phyloP scores from a whole-genome alignment of 2,113 vertebrate species.

The Alethe castanea region DNA sequence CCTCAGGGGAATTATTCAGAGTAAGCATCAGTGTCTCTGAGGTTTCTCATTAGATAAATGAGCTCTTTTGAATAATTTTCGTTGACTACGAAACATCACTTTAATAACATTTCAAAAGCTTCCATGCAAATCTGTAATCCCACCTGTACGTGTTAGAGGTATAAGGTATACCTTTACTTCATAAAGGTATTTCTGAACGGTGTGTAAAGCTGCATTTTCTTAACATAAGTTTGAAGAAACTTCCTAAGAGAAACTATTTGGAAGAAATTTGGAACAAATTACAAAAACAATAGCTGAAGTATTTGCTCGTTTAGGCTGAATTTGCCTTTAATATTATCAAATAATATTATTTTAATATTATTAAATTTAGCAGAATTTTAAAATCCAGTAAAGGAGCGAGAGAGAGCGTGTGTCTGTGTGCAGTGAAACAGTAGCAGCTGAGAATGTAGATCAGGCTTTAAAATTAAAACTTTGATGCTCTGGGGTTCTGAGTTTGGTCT shows the following conservation, averaged over 20 bases:
- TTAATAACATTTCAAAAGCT: not conserved
- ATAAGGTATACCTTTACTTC: not conserved
- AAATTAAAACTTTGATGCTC: not conserved
- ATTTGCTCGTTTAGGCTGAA: not conserved
- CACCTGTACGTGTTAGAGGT: not conserved
- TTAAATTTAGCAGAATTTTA: not conserved
- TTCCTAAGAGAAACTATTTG: not conserved
- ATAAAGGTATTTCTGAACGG: not conserved
- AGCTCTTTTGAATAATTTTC: not conserved
- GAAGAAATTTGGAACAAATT: not conserved
- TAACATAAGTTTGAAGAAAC: not conserved
- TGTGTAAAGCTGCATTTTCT: not conserved
- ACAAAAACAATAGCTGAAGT: not conserved
- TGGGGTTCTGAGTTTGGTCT: not conserved
- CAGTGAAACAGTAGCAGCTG: not conserved
- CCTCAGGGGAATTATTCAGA: not conserved
- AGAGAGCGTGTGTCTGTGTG: not conserved
- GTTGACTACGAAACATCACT: not conserved
- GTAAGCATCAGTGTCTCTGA: not conserved
- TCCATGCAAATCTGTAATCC: not conserved
- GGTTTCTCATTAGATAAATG: not conserved
- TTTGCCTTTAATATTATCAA: not conserved
- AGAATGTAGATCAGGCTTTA: not conserved
- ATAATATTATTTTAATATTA: too few species aligned
- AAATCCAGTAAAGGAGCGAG: not conserved